Percentiles rank a stretch among this genome's conserved stretches.
phyloP scores from a whole-genome alignment of 2,113 vertebrate genomes.

The Oceanodroma tethys region DNA sequence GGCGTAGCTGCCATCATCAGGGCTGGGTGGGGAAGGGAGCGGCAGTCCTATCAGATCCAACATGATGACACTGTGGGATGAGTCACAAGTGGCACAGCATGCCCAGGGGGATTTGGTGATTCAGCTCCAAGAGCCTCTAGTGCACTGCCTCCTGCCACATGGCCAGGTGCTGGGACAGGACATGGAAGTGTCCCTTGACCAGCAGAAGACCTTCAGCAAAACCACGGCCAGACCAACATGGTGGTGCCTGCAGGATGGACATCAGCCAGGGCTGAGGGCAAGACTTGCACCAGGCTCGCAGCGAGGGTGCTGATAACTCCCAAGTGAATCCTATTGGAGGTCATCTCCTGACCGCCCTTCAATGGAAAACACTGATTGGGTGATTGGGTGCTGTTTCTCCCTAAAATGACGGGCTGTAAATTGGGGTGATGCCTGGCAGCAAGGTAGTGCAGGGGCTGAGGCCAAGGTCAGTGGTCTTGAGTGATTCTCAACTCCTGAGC shows the following conservation, averaged over 20 bases:
- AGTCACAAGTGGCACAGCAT: background rate
- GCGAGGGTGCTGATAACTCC: background rate
- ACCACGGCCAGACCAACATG: fast-evolving
- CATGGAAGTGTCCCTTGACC: background rate
- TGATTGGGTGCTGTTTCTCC: background rate
- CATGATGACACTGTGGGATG: background rate
- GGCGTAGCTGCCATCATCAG: background rate
- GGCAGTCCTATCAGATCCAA: background rate
- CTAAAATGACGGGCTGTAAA: background rate
- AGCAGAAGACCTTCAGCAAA: background rate
- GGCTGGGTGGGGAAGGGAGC: background rate
- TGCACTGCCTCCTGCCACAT: background rate
- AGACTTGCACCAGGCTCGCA: background rate
- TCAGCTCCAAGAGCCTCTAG: background rate
- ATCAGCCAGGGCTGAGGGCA: background rate
- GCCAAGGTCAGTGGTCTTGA: background rate
- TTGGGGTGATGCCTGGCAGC: background rate
- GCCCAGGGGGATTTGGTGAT: background rate
- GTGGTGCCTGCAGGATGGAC: background rate
- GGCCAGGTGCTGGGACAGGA: background rate
- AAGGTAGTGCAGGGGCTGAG: background rate
- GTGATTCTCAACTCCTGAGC: background rate
- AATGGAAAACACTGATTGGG: background rate
- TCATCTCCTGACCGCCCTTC: background rate
- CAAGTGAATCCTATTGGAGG: background rate